A percentile compares a stretch with the other conserved stretches of the same genome.
Conservation (phyloP, 2,888 invertebrate species). For the Chelonus formosanus region DNA sequence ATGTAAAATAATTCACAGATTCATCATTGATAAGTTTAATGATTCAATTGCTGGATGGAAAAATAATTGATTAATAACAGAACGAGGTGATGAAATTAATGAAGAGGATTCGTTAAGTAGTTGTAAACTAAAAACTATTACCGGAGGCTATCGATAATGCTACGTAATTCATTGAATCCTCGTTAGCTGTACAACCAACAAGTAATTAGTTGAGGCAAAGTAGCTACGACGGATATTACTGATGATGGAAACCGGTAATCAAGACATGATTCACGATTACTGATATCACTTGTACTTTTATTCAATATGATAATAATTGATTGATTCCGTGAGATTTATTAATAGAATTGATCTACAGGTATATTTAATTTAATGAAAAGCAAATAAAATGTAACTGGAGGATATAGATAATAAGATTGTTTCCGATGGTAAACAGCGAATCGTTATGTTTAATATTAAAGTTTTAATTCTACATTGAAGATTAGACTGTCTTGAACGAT, state of each 20-base stretch:
- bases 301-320: conserved; percentile 7
- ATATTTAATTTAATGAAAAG: too few species aligned
- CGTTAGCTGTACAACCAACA: conserved; percentile 17
- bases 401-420: neutral
- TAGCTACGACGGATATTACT: conserved; percentile 19
- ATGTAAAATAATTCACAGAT: too few species aligned
- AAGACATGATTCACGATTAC: conserved; percentile 9
- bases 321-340: conserved; percentile 3
- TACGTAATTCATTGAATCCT: conserved; percentile 24
- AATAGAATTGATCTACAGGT: neutral
- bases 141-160: conserved; percentile 29
- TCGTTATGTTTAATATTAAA: conserved; percentile 25
- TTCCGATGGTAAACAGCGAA: neutral
- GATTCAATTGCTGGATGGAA: neutral
- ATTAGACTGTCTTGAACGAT: conserved; percentile 38
- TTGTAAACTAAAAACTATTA: neutral
- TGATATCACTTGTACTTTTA: neutral
- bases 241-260: conserved; percentile 17
- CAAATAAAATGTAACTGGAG: conserved; percentile 4
- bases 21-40: too few species aligned
- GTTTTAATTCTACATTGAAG: conserved; percentile 17
- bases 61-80: conserved; percentile 3
- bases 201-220: conserved; percentile 28
- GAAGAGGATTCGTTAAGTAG: neutral
- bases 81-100: neutral